Conservation (phyloP, 2,888 invertebrate species). For the Epistrophella euchroma region DNA sequence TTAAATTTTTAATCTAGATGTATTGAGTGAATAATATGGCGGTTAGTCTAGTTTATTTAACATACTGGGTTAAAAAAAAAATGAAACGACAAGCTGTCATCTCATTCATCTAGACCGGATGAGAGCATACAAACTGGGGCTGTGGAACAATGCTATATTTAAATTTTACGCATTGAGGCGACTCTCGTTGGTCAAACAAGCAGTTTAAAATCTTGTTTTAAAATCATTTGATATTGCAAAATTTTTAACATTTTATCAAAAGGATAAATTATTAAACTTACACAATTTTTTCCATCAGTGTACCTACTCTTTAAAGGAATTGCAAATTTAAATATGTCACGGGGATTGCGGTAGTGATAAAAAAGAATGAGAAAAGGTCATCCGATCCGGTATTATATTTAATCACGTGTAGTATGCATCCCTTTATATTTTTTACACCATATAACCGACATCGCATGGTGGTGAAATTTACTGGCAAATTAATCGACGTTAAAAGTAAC, state of each 20-base stretch:
- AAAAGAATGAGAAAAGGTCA: slow-evolving; percentile 9
- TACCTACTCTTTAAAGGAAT: not conserved
- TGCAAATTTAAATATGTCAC: slow-evolving; percentile 20
- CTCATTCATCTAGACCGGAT: too few species aligned
- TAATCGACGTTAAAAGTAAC: slow-evolving; percentile 56
- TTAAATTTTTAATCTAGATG: too few species aligned
- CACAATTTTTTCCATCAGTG: not conserved
- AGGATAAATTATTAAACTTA: not conserved
- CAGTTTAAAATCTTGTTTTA: too few species aligned
- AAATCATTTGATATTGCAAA: too few species aligned
- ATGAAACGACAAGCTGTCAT: too few species aligned
- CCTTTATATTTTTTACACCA: not conserved
- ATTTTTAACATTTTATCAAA: not conserved
- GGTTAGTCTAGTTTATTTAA: too few species aligned
- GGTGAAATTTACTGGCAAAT: slow-evolving; percentile 59
- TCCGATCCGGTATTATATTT: slow-evolving; percentile 6
- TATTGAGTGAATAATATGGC: too few species aligned
- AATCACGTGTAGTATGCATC: slow-evolving; percentile 31
- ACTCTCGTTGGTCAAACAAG: too few species aligned
- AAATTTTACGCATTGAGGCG: too few species aligned
- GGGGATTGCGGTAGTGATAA: not conserved
- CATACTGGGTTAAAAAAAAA: too few species aligned
- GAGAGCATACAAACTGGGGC: too few species aligned
- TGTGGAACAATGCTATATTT: too few species aligned
- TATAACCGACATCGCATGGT: slow-evolving; percentile 16